phyloP scores from a whole-genome alignment of 2,888 invertebrate species.

The Dryobota labecula region DNA sequence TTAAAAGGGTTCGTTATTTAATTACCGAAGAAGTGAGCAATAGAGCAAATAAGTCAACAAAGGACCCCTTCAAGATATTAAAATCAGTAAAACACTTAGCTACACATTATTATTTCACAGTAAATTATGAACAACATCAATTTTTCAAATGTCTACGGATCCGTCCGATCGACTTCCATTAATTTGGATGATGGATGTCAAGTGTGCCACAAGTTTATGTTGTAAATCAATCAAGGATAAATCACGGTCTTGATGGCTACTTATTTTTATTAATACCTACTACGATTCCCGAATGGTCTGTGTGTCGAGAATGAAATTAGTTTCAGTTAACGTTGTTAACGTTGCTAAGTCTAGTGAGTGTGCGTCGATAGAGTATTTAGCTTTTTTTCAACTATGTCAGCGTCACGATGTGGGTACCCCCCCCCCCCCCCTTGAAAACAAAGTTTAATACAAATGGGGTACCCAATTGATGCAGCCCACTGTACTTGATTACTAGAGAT shows the following conservation, averaged over 20 bases:
- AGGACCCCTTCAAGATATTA: slow-evolving; percentile 1
- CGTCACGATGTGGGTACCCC: too few relatives aligned
- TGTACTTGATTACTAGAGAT: too few relatives aligned
- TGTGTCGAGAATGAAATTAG: slow-evolving; percentile 27
- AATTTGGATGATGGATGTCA: slow-evolving; percentile 79
- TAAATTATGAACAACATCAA: slow-evolving; percentile 75
- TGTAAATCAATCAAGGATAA: slow-evolving; percentile 77
- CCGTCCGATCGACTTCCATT: slow-evolving; percentile 73
- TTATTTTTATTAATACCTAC: slow-evolving; percentile 64
- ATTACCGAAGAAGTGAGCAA: background rate
- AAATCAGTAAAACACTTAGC: slow-evolving; percentile 50
- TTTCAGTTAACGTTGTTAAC: slow-evolving; percentile 32
- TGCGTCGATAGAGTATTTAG: slow-evolving; percentile 30
- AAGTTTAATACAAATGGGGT: too few relatives aligned
- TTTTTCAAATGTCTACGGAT: slow-evolving; percentile 72
- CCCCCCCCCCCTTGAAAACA: too few relatives aligned
- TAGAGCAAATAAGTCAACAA: background rate
- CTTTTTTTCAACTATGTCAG: slow-evolving; percentile 20
- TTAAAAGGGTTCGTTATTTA: background rate
- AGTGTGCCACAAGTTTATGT: slow-evolving; percentile 73
- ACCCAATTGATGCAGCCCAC: too few relatives aligned
- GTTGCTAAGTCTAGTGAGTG: slow-evolving; percentile 17
- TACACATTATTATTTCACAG: slow-evolving; percentile 64
- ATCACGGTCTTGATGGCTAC: slow-evolving; percentile 57
- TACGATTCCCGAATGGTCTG: slow-evolving; percentile 22